These are phyloP conservation scores for Muscicapa comitata DNA, from an alignment of 2,797 vertebrate genomes.

Conservation along the genomic window DNA sequence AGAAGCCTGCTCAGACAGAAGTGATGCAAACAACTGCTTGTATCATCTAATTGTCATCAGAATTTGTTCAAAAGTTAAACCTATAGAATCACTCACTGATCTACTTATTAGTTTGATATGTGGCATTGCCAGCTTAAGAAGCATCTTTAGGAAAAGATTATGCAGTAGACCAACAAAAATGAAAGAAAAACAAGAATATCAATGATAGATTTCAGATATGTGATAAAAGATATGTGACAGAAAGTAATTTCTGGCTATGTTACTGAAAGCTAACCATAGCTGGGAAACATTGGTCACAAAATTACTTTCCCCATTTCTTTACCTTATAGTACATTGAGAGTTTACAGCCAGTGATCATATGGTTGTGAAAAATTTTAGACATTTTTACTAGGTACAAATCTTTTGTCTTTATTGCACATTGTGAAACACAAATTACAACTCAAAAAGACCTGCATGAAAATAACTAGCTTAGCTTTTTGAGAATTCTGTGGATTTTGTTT, in stretches of 20 bases:
- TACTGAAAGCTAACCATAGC: background rate
- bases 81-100: background rate
- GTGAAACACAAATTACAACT: background rate
- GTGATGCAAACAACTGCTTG: background rate
- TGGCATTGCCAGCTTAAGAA: background rate
- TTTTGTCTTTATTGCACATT: background rate
- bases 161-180: background rate
- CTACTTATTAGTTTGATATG: background rate
- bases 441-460: background rate
- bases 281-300: background rate
- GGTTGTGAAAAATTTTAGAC: background rate
- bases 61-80: background rate
- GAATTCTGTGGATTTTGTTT: background rate
- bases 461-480: background rate
- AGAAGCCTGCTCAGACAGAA: background rate
- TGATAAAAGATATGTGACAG: background rate
- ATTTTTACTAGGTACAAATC: background rate
- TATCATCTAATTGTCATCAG: background rate
- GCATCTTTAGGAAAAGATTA: background rate
- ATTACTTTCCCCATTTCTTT: background rate
- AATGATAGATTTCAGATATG: background rate
- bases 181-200: background rate
- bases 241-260: background rate
- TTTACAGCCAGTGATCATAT: background rate
- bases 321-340: background rate